These are phyloP conservation scores for Dioctria rufipes DNA, from an alignment of 2,888 invertebrate species.

Conservation along the genomic window DNA sequence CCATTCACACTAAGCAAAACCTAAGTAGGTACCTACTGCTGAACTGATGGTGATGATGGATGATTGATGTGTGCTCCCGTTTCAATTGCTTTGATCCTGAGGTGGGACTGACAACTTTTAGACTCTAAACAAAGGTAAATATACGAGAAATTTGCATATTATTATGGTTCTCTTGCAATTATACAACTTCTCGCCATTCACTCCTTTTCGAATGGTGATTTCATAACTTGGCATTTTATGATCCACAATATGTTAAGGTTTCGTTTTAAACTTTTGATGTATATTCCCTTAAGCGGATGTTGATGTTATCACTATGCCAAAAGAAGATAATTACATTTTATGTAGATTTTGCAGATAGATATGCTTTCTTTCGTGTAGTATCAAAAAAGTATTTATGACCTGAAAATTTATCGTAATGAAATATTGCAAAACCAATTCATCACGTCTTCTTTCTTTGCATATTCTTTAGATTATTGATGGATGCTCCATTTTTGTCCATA, in stretches of 20 bases:
- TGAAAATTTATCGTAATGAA: too few relatives aligned
- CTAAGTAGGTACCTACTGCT: neutral
- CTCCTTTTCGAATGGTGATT: conserved; percentile 6
- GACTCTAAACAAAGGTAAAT: conserved; percentile 25
- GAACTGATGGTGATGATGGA: conserved; percentile 7
- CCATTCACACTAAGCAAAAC: neutral
- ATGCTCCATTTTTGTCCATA: too few relatives aligned
- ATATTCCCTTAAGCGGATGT: conserved; percentile 19
- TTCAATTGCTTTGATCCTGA: conserved; percentile 24
- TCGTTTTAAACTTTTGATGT: neutral
- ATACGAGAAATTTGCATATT: conserved; percentile 45
- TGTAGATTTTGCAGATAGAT: too few relatives aligned
- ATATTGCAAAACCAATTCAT: too few relatives aligned
- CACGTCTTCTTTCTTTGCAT: too few relatives aligned
- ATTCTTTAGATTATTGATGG: too few relatives aligned
- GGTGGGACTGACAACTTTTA: neutral
- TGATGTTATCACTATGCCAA: conserved; percentile 19
- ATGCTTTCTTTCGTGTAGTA: too few relatives aligned
- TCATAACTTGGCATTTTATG: conserved; percentile 38
- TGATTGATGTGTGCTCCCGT: conserved; percentile 38
- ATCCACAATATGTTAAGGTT: conserved; percentile 15
- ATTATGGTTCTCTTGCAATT: conserved; percentile 31
- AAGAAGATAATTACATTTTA: neutral
- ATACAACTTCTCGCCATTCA: conserved; percentile 19
- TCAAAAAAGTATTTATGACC: too few relatives aligned